A percentile compares a stretch with the other conserved stretches of the same genome.
Conservation (phyloP, 2,888 invertebrate species). For the Operophtera brumata region DNA sequence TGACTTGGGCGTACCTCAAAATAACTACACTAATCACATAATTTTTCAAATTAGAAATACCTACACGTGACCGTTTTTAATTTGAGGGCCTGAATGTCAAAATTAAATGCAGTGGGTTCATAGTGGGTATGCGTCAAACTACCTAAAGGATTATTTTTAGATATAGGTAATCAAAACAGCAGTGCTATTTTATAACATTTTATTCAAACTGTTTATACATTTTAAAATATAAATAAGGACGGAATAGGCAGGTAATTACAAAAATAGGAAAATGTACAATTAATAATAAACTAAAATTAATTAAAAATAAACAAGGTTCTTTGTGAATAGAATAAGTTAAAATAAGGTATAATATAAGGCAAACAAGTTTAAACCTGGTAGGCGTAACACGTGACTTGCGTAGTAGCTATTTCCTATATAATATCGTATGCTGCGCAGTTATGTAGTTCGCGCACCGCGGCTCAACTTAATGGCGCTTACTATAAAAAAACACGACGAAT, state of each 20-base stretch:
- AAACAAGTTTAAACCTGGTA: too few species aligned
- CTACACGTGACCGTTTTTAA: constrained; percentile 34
- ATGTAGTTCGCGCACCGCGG: too few species aligned
- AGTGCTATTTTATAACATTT: constrained; percentile 1
- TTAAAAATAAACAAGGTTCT: constrained; percentile 1
- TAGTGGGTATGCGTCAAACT: too few species aligned
- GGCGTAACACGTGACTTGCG: too few species aligned
- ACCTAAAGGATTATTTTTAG: too few species aligned
- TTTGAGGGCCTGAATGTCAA: constrained; percentile 29
- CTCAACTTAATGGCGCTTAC: too few species aligned
- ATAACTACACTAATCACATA: constrained; percentile 31
- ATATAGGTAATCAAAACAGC: neutral
- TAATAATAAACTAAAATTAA: neutral
- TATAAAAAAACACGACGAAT: too few species aligned
- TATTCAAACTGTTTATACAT: constrained; percentile 7
- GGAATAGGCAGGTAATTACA: neutral
- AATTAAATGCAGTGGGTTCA: constrained; percentile 6
- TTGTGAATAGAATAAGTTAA: neutral
- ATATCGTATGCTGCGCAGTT: too few species aligned
- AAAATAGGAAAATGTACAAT: neutral
- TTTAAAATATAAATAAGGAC: constrained; percentile 5
- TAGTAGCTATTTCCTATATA: too few species aligned
- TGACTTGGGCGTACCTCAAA: constrained; percentile 16
- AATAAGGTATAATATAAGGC: neutral
- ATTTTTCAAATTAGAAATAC: constrained; percentile 40